A percentile compares a stretch with the other conserved stretches of the same genome.
These are phyloP conservation scores for Gorsachius magnificus DNA, from an alignment of 2,797 vertebrate genomes.

Conservation along the genomic window DNA sequence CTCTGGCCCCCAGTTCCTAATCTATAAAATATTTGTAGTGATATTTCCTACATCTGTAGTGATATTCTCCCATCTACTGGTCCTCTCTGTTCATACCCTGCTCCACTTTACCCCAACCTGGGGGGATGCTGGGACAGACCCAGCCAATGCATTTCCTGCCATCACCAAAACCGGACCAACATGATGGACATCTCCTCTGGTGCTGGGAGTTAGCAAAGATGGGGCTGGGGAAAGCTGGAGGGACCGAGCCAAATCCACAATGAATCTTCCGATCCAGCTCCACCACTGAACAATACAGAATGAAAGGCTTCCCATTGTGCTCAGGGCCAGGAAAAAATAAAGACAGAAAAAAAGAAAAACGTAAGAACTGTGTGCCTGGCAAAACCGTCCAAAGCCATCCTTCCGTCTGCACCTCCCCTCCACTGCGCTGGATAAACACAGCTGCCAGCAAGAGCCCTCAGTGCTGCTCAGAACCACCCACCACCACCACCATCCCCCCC, in stretches of 20 bases:
- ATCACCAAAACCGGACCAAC: too few relatives aligned
- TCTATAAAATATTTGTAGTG: neutral
- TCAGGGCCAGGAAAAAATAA: neutral
- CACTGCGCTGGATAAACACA: neutral
- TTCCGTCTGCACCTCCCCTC: neutral
- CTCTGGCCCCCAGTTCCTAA: neutral
- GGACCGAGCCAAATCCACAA: neutral
- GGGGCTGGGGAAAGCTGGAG: neutral
- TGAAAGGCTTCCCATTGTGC: neutral
- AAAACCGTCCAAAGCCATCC: neutral
- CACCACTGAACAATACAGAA: neutral
- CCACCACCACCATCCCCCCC: too few relatives aligned
- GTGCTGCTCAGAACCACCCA: neutral
- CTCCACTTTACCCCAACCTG: neutral
- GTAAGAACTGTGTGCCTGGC: neutral
- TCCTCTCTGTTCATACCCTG: neutral
- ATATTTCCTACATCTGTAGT: too few relatives aligned
- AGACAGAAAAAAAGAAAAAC: too few relatives aligned
- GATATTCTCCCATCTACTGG: neutral
- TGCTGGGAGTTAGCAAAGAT: neutral
- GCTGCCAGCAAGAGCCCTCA: neutral
- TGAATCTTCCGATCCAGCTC: neutral
- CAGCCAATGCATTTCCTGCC: accelerated
- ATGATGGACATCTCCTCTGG: neutral
- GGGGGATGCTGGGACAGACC: accelerated